Base-by-base conservation (phyloP, 2,113 vertebrate species). In the Tragulus kanchil region DNA sequence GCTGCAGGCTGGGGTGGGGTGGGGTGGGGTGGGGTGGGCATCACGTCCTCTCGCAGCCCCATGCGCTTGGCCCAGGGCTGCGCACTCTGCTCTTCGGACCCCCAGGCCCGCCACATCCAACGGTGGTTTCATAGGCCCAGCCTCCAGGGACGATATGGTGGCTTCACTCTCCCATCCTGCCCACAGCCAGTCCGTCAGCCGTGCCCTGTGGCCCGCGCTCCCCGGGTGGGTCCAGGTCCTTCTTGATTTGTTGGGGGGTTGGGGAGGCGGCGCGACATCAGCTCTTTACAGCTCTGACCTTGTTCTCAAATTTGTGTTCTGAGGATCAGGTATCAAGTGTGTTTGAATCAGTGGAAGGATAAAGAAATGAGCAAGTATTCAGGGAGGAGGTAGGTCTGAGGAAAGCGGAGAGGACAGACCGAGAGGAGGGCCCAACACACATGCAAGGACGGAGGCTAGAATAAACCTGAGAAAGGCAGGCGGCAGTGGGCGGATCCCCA, bases 321-420 rank as follows among this genome's bases (percentile, higher is more conserved):
- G 2, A 14, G 54, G 11, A 42, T 88, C 82, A 21, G 31, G 16
- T 65, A 62, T 52, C 28, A 52, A 36, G n/a, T 0, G 15, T 8
- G 59, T 50, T 48, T 52, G 45, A 73, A 15, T 26, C 23, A 3
- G 2, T 3, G 16, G 50, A 52, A 50, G 71, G 78, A 8, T 3
- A 15, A 56, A 62, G 10, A 11, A 4, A 6, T 5, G 52, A 67
- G 11, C 26, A 25, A 2, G 8, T 2, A 28, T 3, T 6, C 0
- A 19, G 23, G 56, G 9, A 28, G 75, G 78, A 26, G 0, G 3
- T 0, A 13, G 45, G 4, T 3, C 0, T 1, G 52, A 23, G 69
- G 79, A 4, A 31, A 69, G n/a, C 26, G 56, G 36, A 71, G 48
- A 7, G 42, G 23, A 4, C 10, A 0, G 25, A 25, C 56, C 25